Base-by-base conservation (phyloP, 2,888 invertebrate genomes). In the Drosophila macrospina region DNA sequence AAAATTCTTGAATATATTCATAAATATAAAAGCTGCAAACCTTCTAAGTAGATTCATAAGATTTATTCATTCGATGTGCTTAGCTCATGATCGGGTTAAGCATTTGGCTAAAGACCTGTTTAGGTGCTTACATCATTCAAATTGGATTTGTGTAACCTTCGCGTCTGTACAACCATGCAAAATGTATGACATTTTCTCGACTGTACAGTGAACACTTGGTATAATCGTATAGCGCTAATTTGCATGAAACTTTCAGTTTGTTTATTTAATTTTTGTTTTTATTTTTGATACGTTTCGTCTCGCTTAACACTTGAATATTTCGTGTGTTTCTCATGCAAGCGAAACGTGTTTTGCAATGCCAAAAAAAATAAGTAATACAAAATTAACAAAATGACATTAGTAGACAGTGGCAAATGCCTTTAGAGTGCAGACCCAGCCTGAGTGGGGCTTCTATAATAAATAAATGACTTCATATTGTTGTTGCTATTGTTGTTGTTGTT, bases 321-420 rank as follows among this genome's bases (percentile, higher is more conserved):
- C 8, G 28, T 16, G 32, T 42, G 45, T 68, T 69, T 78, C 78
- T 50, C 78, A 77, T 70, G 66, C 65, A 71, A 62, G 79, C 77
- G 69, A 85, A 85, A 85, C 82, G 72, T 82, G 86, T 82, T 82
- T 82, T 26, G 80, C 82, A 71, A 70, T 74, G 56, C 63, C 70
- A 64, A 70, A 67, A 69, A 26, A 66, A 20, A 20, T 20, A 20
- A 20, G 1, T 2, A 20, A 20, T 66, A 26, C 0, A 8, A 28
- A 6, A 28, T 4, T 7, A 7, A 28, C 5, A 28, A 28, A 36
- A 54, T 55, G 44, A 55, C 34, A 55, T 55, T 55, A 55, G 37
- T 0, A 39, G 44, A 47, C 28, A 41, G 28, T 56, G 39, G 55
- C 37, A 39, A 32, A 45, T 20, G 26, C 51, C 32, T 52, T 32